Conservation (phyloP, 2,888 invertebrate genomes). For the Mamestra brassicae region DNA sequence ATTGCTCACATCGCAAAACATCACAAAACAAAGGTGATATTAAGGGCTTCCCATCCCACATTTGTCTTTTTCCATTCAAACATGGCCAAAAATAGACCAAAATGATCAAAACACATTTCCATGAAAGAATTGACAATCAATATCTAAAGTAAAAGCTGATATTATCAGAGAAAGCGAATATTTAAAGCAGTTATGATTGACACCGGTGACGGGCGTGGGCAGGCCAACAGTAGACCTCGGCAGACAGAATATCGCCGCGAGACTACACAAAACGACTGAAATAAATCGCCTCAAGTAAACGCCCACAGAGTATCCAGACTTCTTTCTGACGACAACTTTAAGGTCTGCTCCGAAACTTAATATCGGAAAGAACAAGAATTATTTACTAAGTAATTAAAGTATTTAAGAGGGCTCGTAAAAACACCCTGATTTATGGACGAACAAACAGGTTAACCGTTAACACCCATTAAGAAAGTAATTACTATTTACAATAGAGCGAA, state of each 20-base stretch:
- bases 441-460: slow-evolving; percentile 49
- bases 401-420: slow-evolving; percentile 40
- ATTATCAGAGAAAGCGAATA: slow-evolving; percentile 13
- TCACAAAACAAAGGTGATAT: too few relatives aligned
- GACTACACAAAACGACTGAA: slow-evolving; percentile 10
- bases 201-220: neutral
- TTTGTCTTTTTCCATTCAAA: neutral
- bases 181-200: slow-evolving; percentile 17
- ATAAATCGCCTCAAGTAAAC: slow-evolving; percentile 20
- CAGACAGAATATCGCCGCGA: slow-evolving; percentile 9
- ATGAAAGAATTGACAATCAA: slow-evolving; percentile 1
- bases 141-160: slow-evolving; percentile 16
- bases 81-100: neutral
- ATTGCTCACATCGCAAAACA: neutral
- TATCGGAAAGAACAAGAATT: slow-evolving; percentile 11
- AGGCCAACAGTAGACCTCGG: neutral
- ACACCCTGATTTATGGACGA: slow-evolving; percentile 37
- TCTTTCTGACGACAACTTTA: slow-evolving; percentile 17
- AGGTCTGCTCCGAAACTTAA: slow-evolving; percentile 13
- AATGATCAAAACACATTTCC: too few relatives aligned
- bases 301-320: slow-evolving; percentile 5
- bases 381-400: slow-evolving; percentile 25
- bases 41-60: too few relatives aligned
- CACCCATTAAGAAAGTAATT: slow-evolving; percentile 56
- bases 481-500: slow-evolving; percentile 49